Conservation (phyloP, 2,797 vertebrate species). For the Myripristis jacobus region DNA sequence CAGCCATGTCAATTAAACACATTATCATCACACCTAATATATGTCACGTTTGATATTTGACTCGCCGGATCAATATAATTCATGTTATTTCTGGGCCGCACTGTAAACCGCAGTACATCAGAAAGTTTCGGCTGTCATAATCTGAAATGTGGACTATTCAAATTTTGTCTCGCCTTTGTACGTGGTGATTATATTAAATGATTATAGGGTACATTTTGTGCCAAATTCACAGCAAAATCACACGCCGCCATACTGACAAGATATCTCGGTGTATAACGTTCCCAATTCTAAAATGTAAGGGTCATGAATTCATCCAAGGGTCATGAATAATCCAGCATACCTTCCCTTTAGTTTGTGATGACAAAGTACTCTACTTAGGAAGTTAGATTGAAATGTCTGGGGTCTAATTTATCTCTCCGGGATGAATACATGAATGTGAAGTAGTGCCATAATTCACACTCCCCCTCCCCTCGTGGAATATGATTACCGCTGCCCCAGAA, state of each 20-base stretch:
- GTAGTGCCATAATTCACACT: conserved; percentile 81
- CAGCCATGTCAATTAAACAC: conserved; percentile 91
- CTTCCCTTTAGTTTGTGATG: conserved; percentile 73
- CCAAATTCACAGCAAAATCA: conserved; percentile 45
- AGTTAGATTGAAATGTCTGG: conserved; percentile 81
- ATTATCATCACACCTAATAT: conserved; percentile 86
- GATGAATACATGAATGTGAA: conserved; percentile 86
- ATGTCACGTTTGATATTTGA: conserved; percentile 85
- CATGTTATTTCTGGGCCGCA: conserved; percentile 14
- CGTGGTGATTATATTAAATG: conserved; percentile 41
- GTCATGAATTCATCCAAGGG: conserved; percentile 69
- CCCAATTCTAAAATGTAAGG: conserved; percentile 32
- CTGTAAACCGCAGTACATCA: not conserved
- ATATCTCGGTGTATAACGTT: conserved; percentile 17
- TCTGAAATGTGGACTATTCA: conserved; percentile 23
- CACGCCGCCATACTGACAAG: conserved; percentile 8
- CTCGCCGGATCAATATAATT: conserved; percentile 56
- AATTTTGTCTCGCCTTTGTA: conserved; percentile 52
- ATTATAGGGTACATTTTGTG: conserved; percentile 20
- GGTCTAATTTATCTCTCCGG: conserved; percentile 76
- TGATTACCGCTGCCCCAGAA: conserved; percentile 85
- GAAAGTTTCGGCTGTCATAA: conserved; percentile 1
- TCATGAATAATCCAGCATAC: conserved; percentile 57
- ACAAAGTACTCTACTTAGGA: conserved; percentile 83
- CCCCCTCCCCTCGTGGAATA: conserved; percentile 71